Percentiles rank a stretch among this genome's conserved stretches.
These are phyloP conservation scores for Galerucella pusilla DNA, from an alignment of 2,888 invertebrate species.

Conservation along the genomic window DNA sequence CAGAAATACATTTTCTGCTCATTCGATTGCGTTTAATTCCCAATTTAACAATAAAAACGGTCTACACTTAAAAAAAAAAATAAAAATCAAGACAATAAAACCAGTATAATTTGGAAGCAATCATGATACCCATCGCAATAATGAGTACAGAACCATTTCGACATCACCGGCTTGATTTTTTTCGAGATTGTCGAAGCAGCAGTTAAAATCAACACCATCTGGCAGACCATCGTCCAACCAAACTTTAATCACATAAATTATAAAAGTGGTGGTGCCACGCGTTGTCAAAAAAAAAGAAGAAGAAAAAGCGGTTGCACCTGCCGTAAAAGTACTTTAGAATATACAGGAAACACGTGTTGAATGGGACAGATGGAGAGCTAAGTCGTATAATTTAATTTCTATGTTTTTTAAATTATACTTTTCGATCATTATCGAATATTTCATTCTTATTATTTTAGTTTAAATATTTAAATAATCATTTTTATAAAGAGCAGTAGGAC, in stretches of 20 bases:
- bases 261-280: constrained; percentile 53
- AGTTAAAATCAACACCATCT: constrained; percentile 44
- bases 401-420: constrained; percentile 36
- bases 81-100: too few relatives aligned
- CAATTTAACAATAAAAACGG: too few relatives aligned
- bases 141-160: constrained; percentile 5
- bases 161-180: constrained; percentile 13
- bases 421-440: constrained; percentile 32
- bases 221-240: constrained; percentile 52
- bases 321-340: constrained; percentile 45
- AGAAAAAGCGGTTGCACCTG: constrained; percentile 51
- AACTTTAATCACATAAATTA: constrained; percentile 57
- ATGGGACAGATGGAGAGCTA: constrained; percentile 48
- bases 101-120: neutral
- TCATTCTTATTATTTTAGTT: constrained; percentile 2
- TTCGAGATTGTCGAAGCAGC: constrained; percentile 14
- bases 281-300: constrained; percentile 29
- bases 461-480: neutral
- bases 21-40: too few relatives aligned
- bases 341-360: constrained; percentile 52
- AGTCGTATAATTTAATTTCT: constrained; percentile 40
- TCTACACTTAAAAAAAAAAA: too few relatives aligned
- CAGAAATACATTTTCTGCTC: too few relatives aligned
- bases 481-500: neutral
- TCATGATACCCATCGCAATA: constrained; percentile 3